phyloP scores from a whole-genome alignment of 2,113 vertebrate genomes.

The Cromileptes altivelis region DNA sequence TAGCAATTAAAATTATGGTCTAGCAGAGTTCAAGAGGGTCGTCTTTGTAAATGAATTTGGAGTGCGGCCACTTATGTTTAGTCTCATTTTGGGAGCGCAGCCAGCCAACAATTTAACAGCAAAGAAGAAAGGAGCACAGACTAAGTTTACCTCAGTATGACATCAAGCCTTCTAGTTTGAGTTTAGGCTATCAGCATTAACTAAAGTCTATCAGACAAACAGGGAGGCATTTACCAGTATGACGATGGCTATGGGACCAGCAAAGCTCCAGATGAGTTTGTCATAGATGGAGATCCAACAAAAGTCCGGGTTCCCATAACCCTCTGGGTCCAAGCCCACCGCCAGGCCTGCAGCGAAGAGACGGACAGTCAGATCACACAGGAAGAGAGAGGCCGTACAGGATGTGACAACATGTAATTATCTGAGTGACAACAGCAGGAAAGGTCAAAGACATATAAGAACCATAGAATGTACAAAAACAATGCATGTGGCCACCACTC shows the following conservation, averaged over 20 bases:
- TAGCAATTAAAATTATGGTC: slow-evolving; percentile 9
- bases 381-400: background rate
- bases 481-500: no score
- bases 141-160: background rate
- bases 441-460: background rate
- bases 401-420: background rate
- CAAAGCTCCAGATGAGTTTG: slow-evolving; percentile 98
- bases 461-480: no score
- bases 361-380: slow-evolving; percentile 31
- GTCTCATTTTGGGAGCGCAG: background rate
- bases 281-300: slow-evolving; percentile 99
- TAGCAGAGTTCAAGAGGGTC: background rate
- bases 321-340: slow-evolving; percentile 95
- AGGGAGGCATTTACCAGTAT: slow-evolving; percentile 88
- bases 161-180: background rate
- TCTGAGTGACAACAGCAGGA: background rate
- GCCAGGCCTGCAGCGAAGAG: slow-evolving; percentile 88
- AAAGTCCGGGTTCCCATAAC: slow-evolving; percentile 97
- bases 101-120: background rate
- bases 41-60: background rate
- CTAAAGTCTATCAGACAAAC: background rate
- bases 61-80: background rate
- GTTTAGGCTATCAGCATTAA: background rate
- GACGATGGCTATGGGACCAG: slow-evolving; percentile 94
- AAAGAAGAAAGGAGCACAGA: background rate